Percentiles rank a stretch among this genome's conserved stretches.
Evolutionary conservation across 2,113 vertebrate species (phyloP).

Genomic region (Campylomormyrus numenius): DNA sequence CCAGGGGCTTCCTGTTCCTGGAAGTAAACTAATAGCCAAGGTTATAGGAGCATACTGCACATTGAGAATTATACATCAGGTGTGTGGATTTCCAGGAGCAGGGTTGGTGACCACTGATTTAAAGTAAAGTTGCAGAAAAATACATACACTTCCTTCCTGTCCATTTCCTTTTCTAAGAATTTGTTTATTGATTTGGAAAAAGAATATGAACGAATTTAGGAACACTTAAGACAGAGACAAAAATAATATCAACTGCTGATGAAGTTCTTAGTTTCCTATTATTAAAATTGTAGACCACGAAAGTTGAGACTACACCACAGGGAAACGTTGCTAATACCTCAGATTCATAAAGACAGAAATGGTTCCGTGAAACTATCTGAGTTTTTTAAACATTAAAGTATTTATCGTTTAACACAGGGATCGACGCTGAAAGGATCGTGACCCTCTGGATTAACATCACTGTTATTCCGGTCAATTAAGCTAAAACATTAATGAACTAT

Average conservation of each 20-base stretch:
- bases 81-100: too few relatives aligned
- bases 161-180: neutral
- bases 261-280: neutral
- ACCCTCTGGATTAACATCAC: neutral
- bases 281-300: neutral
- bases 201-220: neutral
- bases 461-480: neutral
- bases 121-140: neutral
- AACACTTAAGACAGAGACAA: neutral
- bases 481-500: neutral
- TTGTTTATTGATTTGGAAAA: neutral
- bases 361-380: neutral
- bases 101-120: too few relatives aligned
- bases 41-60: neutral
- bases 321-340: neutral
- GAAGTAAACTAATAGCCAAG: neutral
- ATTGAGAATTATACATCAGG: too few relatives aligned
- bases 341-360: neutral
- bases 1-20: neutral
- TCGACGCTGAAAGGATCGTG: neutral
- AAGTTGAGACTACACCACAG: neutral
- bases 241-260: neutral
- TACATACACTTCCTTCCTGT: neutral
- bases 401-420: neutral
- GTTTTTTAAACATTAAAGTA: neutral